Conservation (phyloP, 2,797 vertebrate genomes). For the Chelmon rostratus region DNA sequence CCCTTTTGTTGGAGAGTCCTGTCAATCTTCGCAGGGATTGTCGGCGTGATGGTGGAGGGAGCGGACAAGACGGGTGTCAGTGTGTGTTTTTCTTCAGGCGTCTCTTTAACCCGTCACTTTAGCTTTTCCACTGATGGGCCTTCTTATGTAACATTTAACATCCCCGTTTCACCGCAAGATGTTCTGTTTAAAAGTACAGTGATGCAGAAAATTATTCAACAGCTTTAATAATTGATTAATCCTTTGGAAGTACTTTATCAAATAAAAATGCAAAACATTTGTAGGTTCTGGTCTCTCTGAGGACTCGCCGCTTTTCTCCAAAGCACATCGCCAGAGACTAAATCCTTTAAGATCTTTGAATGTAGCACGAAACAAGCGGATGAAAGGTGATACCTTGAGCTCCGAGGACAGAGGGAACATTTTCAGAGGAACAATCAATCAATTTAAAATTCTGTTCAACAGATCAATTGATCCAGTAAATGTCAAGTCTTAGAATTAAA, state of each 20-base stretch:
- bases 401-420: background rate
- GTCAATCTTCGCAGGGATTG: slow-evolving; percentile 29
- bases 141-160: slow-evolving; percentile 23
- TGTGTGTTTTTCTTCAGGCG: slow-evolving; percentile 23
- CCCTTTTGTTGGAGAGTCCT: slow-evolving; percentile 1
- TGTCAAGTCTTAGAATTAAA: background rate
- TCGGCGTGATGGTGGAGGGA: background rate
- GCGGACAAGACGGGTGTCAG: background rate
- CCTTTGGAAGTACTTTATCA: slow-evolving; percentile 6
- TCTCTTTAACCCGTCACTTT: slow-evolving; percentile 21
- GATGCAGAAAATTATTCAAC: background rate
- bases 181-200: background rate
- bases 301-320: background rate
- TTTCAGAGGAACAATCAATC: background rate
- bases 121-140: background rate
- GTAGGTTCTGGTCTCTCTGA: background rate
- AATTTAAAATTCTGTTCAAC: background rate
- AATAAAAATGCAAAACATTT: background rate
- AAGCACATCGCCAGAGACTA: background rate
- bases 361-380: background rate
- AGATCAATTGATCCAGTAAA: background rate
- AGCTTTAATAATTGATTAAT: background rate
- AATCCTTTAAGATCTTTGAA: background rate
- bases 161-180: background rate
- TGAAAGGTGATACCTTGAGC: background rate